Evolutionary conservation across 1,140 invertebrate species (phyloP).

Genomic region (Ceratina calcarata): DNA sequence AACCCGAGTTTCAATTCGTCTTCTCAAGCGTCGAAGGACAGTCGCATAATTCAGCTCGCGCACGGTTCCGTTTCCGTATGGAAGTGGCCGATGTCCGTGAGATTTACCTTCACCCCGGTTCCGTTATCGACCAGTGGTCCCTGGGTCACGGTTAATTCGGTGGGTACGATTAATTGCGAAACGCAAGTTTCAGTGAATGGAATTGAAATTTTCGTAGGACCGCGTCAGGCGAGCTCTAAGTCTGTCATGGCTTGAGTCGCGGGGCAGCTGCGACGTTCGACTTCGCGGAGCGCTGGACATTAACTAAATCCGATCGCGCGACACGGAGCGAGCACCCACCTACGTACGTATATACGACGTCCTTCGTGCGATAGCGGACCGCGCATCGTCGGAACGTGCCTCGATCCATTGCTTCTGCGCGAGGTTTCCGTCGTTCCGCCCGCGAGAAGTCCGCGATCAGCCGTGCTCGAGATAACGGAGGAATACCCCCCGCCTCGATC

Average conservation of each 20-base stretch:
- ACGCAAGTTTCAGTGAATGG: background rate
- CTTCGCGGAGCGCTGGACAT: slow-evolving; percentile 53
- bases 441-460: background rate
- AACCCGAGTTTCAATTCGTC: no score
- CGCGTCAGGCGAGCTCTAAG: background rate
- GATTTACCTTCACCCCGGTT: background rate
- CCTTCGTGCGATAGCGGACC: slow-evolving; percentile 34
- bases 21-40: no score
- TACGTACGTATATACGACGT: background rate
- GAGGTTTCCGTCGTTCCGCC: slow-evolving; percentile 2
- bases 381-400: slow-evolving; percentile 25
- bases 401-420: slow-evolving; percentile 45
- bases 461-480: background rate
- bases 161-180: background rate
- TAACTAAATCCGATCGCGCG: slow-evolving; percentile 63
- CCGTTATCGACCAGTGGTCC: background rate
- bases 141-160: background rate
- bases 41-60: no score
- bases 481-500: background rate
- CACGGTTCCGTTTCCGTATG: no score
- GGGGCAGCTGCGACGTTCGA: slow-evolving; percentile 13
- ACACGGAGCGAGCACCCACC: slow-evolving; percentile 30
- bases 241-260: slow-evolving; percentile 23
- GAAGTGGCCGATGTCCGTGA: background rate
- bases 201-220: background rate